Base-by-base conservation (phyloP, 2,888 invertebrate species). In the Physocephala rufipes region DNA sequence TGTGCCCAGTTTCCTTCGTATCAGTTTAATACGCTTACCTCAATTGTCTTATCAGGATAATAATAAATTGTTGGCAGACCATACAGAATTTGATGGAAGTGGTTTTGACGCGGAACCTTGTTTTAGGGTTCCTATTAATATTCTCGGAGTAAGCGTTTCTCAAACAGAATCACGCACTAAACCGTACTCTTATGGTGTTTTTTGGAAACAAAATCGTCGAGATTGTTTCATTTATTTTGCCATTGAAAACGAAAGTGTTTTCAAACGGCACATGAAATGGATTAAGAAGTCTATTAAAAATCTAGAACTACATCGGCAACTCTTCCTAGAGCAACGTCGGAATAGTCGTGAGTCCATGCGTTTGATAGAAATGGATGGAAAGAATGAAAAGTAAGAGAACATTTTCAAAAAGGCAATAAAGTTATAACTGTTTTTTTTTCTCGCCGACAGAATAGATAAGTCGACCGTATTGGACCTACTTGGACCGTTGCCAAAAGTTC, bases 121-220 rank as follows among this genome's bases (percentile, higher is more conserved):
- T 51, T 70, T 83, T 0, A 83, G 79, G 66, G 80, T 87, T 4
- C 82, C 85, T 5, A 81, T 86, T 5, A 86, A 85, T 77, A 83
- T 86, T 62, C 86, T 87, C 0, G 87, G 86, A 0, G 79, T 86
- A 0, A 82, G 79, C 21, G 79, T 86, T 0, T 84, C 84, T 55
- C 76, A 83, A 74, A 85, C 86, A 26, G 81, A 79, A 24, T 86
- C 86, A 1, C 82, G 86, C 62, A 85, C 86, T 3, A 86, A 86
- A 72, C 78, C 81, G 55, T 77, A 82, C 71, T 84, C 86, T 1
- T 86, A 86, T 74, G 86, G 86, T 0, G 74, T 86, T 3, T 87
- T 85, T 74, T 86, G 87, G 87, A 85, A 83, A 30, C 84, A 86
- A 71, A 85, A 86, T 78, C 84, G 86, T 2, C 85, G 85, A 19